Evolutionary conservation across 1,140 invertebrate species (phyloP), one percentile per base, ranked within the genome.

Genomic region (Gryon sp.): DNA sequence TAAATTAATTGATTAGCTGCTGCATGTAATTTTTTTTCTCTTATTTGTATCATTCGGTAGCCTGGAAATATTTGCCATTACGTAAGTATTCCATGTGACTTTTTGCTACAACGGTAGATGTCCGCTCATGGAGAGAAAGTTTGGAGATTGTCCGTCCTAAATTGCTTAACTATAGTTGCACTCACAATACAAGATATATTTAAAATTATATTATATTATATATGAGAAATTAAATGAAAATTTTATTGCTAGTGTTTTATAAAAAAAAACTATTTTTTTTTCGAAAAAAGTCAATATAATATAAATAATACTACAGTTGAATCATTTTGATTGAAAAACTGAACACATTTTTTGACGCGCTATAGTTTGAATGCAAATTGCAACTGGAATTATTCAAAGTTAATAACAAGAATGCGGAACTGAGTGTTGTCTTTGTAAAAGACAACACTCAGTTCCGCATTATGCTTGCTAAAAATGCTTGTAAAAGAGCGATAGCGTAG

Each of bases 61-160:
- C 66, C 66, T 72, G 60, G 53, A 53, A 77, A 72, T 72, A 70
- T 68, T 78, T 76, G 40, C 59, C 36, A 68, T 80, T 76, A 74
- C 69, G 66, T 63, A 80, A 80, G 14, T 16, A 11, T 9, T 12
- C 32, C 46, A 40, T 53, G 46, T 59, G 50, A 60, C 62, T 76
- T 69, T 48, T 77, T 70, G 72, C 65, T 69, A 70, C 62, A 76
- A 76, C 73, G 69, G 63, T 76, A 74, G 52, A 59, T 80, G 66
- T 77, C 74, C 74, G 48, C 75, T 72, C 78, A 66, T 74, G 74
- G 69, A 80, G 74, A 69, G 78, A 80, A 80, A 80, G 78, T 80
- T 80, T 80, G 78, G 63, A 69, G 52, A 80, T 76, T 76, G 77
- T 73, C 60, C 66, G 72, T 76, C 68, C 70, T 73, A 65, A 50